Evolutionary conservation across 2,888 invertebrate genomes (phyloP), one percentile per base, ranked within the genome.

Genomic region (Philereme vetulata): DNA sequence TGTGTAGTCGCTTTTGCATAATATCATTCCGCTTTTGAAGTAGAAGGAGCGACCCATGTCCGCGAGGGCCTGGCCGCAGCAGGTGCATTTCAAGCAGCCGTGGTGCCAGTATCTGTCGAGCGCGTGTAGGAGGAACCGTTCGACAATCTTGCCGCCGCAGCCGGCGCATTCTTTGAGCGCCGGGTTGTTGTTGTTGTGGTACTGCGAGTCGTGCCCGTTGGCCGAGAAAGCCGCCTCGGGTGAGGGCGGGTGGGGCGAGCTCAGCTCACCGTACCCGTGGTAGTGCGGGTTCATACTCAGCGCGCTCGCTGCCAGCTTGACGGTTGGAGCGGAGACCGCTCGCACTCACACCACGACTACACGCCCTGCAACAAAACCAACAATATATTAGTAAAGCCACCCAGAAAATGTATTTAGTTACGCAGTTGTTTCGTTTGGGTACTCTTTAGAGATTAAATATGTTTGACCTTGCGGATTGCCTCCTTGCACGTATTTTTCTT

Each of bases 81-180:
- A 97, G 82, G 96, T 95, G 93, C 98, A 98, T 93, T 98, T 98
- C 79, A 98, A 94, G 90, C 98, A 98, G 76, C 96, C 95, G 93
- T 97, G 97, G 93, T 98, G 98, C 98, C 98, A 98, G 92, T 97
- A 98, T 87, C 97, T 94, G 93, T 98, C 98, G 85, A 98, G 93
- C 75, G 98, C 98, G 92, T 97, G 96, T 70, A 98, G 94, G 72
- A 98, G 95, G 93, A 96, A 98, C 89, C 98, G 94, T 93, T 98
- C 98, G 77, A 96, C 95, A 84, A 98, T 98, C 93, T 97, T 96
- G 86, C 97, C 96, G 75, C 97, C 97, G 90, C 98, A 98, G 73
- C 97, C 98, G 72, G 96, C 97, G 91, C 98, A 98, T 84, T 95
- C 95, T 86, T 96, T 96, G 78, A 95, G 94, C 72, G 92, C 90